Evolutionary conservation across 2,888 invertebrate genomes (phyloP).

Genomic region (Xestobium rufovillosum): DNA sequence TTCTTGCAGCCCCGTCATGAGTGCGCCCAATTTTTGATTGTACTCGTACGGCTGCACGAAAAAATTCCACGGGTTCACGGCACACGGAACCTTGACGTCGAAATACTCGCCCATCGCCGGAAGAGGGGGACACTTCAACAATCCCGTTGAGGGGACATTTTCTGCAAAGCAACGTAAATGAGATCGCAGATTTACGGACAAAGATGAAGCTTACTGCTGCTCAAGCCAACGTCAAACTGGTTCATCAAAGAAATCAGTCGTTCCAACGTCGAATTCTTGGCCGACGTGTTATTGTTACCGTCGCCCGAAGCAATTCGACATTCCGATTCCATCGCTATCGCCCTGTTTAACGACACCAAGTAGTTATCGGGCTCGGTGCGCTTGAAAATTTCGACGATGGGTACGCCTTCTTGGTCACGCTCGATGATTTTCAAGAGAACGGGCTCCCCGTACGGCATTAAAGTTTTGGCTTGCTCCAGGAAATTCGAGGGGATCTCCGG

Average conservation of each 20-base stretch:
- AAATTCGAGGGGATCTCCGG: constrained; percentile 36
- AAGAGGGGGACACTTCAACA: constrained; percentile 41
- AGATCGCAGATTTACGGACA: no score
- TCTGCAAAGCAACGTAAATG: constrained; percentile 5
- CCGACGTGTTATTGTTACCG: constrained; percentile 14
- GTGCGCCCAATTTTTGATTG: constrained; percentile 44
- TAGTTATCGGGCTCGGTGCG: constrained; percentile 55
- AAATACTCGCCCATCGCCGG: constrained; percentile 51
- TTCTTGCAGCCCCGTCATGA: constrained; percentile 62
- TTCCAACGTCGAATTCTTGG: constrained; percentile 21
- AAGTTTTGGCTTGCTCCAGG: constrained; percentile 34
- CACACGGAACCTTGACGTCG: constrained; percentile 65
- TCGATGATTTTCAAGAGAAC: constrained; percentile 47
- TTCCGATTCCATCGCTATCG: constrained; percentile 52
- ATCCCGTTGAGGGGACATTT: constrained; percentile 37
- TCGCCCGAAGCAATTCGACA: constrained; percentile 7
- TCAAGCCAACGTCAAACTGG: no score
- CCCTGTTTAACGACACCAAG: constrained; percentile 63
- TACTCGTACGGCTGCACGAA: constrained; percentile 48
- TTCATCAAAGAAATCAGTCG: constrained; percentile 24
- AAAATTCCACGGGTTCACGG: constrained; percentile 70
- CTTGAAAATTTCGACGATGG: constrained; percentile 62
- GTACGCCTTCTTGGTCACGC: constrained; percentile 33
- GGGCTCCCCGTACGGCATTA: constrained; percentile 51
- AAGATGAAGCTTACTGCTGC: no score